Conservation (phyloP, 2,888 invertebrate genomes). For the Orgyia antiqua region DNA sequence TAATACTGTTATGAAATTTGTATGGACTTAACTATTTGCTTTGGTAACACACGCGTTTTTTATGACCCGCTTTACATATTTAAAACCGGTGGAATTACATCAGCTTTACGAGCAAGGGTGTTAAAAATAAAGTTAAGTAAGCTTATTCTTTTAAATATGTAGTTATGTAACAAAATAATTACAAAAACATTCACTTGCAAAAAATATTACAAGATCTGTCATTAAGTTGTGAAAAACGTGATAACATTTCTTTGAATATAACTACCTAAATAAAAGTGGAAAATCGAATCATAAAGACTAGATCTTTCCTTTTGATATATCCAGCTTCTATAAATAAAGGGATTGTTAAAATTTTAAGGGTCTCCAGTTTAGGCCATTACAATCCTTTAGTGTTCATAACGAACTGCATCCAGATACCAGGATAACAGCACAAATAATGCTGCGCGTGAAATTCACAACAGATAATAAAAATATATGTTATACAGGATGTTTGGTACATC, state of each 20-base stretch:
- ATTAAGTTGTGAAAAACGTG: background rate
- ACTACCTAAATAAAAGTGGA: slow-evolving; percentile 21
- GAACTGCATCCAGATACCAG: slow-evolving; percentile 58
- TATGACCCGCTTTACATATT: too few species aligned
- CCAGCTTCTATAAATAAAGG: slow-evolving; percentile 69
- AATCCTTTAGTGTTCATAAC: slow-evolving; percentile 65
- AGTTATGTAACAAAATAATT: too few species aligned
- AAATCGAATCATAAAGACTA: slow-evolving; percentile 55
- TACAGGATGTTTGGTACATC: too few species aligned
- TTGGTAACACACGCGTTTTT: too few species aligned
- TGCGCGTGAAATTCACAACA: slow-evolving; percentile 54
- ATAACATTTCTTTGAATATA: background rate
- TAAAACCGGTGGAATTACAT: too few species aligned
- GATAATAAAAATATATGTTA: slow-evolving; percentile 39
- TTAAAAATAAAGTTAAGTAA: too few species aligned
- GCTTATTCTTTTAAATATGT: too few species aligned
- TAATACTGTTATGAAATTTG: too few species aligned
- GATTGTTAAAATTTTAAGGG: slow-evolving; percentile 73
- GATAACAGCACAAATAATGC: slow-evolving; percentile 61
- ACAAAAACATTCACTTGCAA: too few species aligned
- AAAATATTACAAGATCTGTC: background rate
- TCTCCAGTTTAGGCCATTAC: slow-evolving; percentile 61
- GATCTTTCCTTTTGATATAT: slow-evolving; percentile 53
- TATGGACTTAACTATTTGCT: too few species aligned
- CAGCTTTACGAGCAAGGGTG: too few species aligned